phyloP scores from a whole-genome alignment of 2,888 invertebrate genomes.

The Mechanitis mazaeus region DNA sequence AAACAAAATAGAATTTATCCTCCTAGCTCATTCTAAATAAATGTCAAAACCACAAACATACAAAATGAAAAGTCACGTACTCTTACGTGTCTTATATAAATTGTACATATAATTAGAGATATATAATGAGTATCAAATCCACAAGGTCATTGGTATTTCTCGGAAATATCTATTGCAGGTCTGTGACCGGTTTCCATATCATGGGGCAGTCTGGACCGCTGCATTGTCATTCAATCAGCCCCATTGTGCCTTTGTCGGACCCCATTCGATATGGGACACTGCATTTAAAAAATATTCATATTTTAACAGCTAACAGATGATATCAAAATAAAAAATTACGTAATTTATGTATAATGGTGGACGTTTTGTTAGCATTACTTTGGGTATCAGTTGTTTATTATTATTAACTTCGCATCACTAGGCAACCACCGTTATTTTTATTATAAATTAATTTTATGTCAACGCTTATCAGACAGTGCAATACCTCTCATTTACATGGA shows the following conservation, averaged over 20 bases:
- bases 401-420: too few relatives aligned
- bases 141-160: slow-evolving; percentile 10
- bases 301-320: slow-evolving; percentile 2
- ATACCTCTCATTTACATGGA: slow-evolving; percentile 12
- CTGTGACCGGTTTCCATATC: slow-evolving; percentile 27
- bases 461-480: slow-evolving; percentile 1
- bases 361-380: too few relatives aligned
- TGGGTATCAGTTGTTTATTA: too few relatives aligned
- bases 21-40: too few relatives aligned
- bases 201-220: slow-evolving; percentile 47
- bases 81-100: too few relatives aligned
- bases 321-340: slow-evolving; percentile 1
- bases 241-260: slow-evolving; percentile 60
- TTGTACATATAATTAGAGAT: too few relatives aligned
- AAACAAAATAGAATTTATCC: too few relatives aligned
- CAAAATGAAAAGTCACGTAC: too few relatives aligned
- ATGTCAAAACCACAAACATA: too few relatives aligned
- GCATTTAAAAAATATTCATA: slow-evolving; percentile 17
- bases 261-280: slow-evolving; percentile 25
- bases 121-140: background rate
- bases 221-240: slow-evolving; percentile 68
- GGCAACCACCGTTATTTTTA: too few relatives aligned
- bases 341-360: too few relatives aligned
- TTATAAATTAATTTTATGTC: background rate
- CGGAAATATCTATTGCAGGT: slow-evolving; percentile 22